These are phyloP conservation scores for Cabera pusaria DNA, from an alignment of 2,888 invertebrate species.

Conservation along the genomic window DNA sequence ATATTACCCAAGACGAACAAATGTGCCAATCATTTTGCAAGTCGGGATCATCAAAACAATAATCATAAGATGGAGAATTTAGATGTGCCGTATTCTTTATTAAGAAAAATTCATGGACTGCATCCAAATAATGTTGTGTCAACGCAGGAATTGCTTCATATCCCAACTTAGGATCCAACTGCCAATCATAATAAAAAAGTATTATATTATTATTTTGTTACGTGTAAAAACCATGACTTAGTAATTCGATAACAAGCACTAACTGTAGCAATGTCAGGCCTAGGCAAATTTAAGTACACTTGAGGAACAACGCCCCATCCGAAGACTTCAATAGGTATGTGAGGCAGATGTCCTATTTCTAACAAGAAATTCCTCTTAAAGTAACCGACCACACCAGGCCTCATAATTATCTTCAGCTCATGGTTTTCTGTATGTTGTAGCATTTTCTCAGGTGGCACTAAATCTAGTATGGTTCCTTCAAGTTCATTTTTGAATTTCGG, in stretches of 20 bases:
- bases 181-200: too few relatives aligned
- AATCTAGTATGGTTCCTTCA: conserved; percentile 66
- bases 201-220: too few relatives aligned
- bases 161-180: conserved; percentile 61
- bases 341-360: conserved; percentile 81
- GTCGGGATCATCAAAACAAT: conserved; percentile 65
- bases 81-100: conserved; percentile 48
- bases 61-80: conserved; percentile 61
- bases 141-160: conserved; percentile 75
- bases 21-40: conserved; percentile 64
- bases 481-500: conserved; percentile 56
- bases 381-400: conserved; percentile 80
- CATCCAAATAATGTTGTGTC: conserved; percentile 63
- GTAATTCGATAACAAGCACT: too few relatives aligned
- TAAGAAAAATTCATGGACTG: conserved; percentile 57
- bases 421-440: conserved; percentile 65
- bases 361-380: conserved; percentile 73
- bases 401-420: conserved; percentile 69
- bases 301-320: conserved; percentile 85
- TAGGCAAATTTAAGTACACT: conserved; percentile 75
- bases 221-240: too few relatives aligned
- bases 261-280: conserved; percentile 56
- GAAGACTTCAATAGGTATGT: conserved; percentile 76
- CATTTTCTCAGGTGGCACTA: conserved; percentile 65
- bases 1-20: conserved; percentile 60